phyloP scores from a whole-genome alignment of 2,797 vertebrate genomes.

The Leontocebus nigricollis region DNA sequence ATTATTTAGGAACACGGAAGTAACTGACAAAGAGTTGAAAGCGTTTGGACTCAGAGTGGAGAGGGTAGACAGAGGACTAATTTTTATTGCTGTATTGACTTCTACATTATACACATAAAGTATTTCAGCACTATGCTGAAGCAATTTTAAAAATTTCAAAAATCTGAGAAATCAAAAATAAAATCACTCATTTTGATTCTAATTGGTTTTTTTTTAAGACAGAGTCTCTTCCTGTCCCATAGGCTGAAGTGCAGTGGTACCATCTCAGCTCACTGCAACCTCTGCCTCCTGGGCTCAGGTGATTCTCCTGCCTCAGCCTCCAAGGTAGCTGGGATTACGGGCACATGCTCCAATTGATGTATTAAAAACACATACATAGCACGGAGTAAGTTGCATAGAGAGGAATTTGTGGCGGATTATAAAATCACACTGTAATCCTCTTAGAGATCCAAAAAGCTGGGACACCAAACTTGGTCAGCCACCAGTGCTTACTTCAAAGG shows the following conservation, averaged over 20 bases:
- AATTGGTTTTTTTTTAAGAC: background rate
- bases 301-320: background rate
- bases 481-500: background rate
- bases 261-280: background rate
- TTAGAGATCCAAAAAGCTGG: background rate
- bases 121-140: background rate
- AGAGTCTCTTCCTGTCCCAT: background rate
- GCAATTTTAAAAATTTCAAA: background rate
- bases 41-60: background rate
- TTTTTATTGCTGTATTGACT: background rate
- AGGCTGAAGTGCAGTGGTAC: background rate
- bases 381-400: background rate
- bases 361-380: background rate
- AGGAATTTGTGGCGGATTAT: background rate
- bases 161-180: background rate
- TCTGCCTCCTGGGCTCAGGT: background rate
- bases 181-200: conserved; percentile 34
- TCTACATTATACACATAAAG: background rate
- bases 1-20: conserved; percentile 14
- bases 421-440: background rate
- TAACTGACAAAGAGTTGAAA: background rate
- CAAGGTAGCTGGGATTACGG: background rate
- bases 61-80: background rate
- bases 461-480: background rate
- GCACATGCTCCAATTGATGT: background rate